phyloP scores from a whole-genome alignment of 2,888 invertebrate species.

The Catonia carolina region DNA sequence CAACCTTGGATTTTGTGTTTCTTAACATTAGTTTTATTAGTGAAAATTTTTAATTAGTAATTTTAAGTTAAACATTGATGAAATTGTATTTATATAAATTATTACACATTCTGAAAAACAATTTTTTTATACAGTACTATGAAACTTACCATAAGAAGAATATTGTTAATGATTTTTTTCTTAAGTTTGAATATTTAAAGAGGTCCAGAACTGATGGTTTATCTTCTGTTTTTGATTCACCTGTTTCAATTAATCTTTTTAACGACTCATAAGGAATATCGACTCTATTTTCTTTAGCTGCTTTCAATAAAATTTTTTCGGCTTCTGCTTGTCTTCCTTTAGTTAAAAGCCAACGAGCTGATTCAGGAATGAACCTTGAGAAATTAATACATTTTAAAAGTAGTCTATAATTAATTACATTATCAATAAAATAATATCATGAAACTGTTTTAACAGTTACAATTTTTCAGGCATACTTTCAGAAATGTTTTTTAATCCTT shows the following conservation, averaged over 20 bases:
- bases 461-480: too few relatives aligned
- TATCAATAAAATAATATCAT: neutral
- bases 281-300: conserved; percentile 59
- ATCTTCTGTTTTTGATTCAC: conserved; percentile 39
- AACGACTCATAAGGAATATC: conserved; percentile 50
- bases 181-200: conserved; percentile 56
- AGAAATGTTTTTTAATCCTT: neutral
- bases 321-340: conserved; percentile 57
- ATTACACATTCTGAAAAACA: too few relatives aligned
- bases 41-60: too few relatives aligned
- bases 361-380: conserved; percentile 61
- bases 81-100: too few relatives aligned
- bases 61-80: too few relatives aligned
- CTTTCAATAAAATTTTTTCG: conserved; percentile 52
- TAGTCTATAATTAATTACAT: neutral
- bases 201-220: conserved; percentile 34
- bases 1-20: too few relatives aligned
- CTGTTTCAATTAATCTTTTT: conserved; percentile 45
- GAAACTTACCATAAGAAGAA: conserved; percentile 68
- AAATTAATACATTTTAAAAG: conserved; percentile 16
- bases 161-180: conserved; percentile 57
- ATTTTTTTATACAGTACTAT: too few relatives aligned
- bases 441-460: too few relatives aligned
- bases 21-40: too few relatives aligned
- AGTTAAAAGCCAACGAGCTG: conserved; percentile 62